A percentile compares a stretch with the other conserved stretches of the same genome.
Evolutionary conservation across 2,797 vertebrate species (phyloP).

Genomic region (Lacerta agilis): DNA sequence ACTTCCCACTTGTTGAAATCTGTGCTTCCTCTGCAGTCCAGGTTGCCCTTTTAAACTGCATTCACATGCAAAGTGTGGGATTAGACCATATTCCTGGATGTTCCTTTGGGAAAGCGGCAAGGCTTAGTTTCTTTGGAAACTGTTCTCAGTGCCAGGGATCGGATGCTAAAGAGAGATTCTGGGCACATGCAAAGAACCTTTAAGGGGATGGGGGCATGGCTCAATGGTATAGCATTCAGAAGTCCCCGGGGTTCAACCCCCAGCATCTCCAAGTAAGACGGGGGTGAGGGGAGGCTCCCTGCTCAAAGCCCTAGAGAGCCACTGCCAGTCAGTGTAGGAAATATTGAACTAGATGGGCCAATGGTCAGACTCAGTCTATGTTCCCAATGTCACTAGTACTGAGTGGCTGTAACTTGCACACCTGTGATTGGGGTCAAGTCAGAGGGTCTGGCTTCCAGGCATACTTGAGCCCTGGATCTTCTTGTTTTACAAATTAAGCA

Average conservation of each 20-base stretch:
- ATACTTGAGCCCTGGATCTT: neutral
- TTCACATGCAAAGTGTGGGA: neutral
- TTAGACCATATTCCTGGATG: neutral
- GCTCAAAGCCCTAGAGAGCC: too few species aligned
- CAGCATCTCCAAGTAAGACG: too few species aligned
- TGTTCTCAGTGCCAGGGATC: neutral
- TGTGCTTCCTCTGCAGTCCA: neutral
- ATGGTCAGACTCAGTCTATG: too few species aligned
- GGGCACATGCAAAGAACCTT: neutral
- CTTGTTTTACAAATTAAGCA: neutral
- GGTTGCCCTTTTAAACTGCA: neutral
- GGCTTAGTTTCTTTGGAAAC: neutral
- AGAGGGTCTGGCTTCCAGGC: neutral
- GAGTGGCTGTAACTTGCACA: neutral
- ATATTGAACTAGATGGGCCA: too few species aligned
- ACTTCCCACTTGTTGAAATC: conserved; percentile 14
- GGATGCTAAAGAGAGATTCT: neutral
- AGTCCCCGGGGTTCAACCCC: too few species aligned
- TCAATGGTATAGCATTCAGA: too few species aligned
- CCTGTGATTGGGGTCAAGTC: too few species aligned
- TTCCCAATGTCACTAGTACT: neutral
- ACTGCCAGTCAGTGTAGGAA: too few species aligned
- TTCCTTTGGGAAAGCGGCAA: neutral
- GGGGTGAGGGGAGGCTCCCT: too few species aligned
- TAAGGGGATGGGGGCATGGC: neutral